phyloP scores from a whole-genome alignment of 2,888 invertebrate species.

The Yponomeuta sedellus region DNA sequence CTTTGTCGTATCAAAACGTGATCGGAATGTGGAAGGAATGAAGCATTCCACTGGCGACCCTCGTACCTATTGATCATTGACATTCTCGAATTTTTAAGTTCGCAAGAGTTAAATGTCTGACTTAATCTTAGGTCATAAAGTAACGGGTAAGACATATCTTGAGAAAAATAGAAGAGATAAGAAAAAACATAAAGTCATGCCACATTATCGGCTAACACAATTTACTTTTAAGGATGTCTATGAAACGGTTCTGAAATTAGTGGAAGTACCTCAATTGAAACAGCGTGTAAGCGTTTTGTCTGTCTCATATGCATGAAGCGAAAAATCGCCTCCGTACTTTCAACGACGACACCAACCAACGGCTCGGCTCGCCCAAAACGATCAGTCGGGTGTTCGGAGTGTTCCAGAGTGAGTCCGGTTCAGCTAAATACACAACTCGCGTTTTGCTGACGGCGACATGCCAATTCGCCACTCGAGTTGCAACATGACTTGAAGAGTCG shows the following conservation, averaged over 20 bases:
- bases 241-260: too few relatives aligned
- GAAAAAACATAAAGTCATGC: not conserved
- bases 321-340: constrained; percentile 35
- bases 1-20: constrained; percentile 12
- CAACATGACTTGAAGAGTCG: constrained; percentile 61
- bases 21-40: constrained; percentile 7
- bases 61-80: not conserved
- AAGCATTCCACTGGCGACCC: constrained; percentile 26
- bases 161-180: not conserved
- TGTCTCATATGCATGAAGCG: not conserved
- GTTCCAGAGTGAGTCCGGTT: constrained; percentile 31
- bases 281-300: not conserved
- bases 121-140: not conserved
- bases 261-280: not conserved
- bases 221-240: not conserved
- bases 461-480: constrained; percentile 67
- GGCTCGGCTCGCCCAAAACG: constrained; percentile 26
- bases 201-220: not conserved
- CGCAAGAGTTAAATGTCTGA: not conserved
- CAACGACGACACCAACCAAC: constrained; percentile 32
- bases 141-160: not conserved
- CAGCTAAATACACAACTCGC: too few relatives aligned
- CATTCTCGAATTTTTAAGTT: not conserved
- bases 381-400: constrained; percentile 29
- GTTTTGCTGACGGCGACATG: constrained; percentile 42